Evolutionary conservation across 2,113 vertebrate genomes (phyloP), one percentile per base, ranked within the genome.

Genomic region (Panurus biarmicus): DNA sequence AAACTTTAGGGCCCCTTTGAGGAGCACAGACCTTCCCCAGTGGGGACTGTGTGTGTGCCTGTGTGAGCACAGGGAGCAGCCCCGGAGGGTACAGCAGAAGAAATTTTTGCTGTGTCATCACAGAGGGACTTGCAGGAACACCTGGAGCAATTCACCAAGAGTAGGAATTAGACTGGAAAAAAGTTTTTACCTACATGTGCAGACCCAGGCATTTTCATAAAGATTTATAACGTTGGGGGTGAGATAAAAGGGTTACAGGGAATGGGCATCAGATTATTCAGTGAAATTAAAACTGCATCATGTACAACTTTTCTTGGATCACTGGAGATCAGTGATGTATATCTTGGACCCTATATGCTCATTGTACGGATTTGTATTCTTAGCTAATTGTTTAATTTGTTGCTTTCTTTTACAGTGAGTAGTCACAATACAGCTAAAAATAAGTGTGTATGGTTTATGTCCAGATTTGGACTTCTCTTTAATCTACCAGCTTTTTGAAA

Each of bases 61-160:
- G 2, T 62, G 67, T 0, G 2, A 25, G 33, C 56, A 36, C 2
- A 1, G 47, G n/a, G 5, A 3, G 35, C 33, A 76, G 36, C 45
- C n/a, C 4, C 0, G 40, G 31, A 20, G 56, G 69, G 7, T 67
- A 36, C 66, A 74, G 47, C 54, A 58, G 33, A 6, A 80, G 33
- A 2, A 44, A 17, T 33, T 67, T 35, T 47, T 64, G n/a, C 31
- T 66, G 35, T 15, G 24, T 60, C 47, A n/a, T 31, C 64, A 57
- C 51, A 42, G 54, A 54, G 12, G 21, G 42, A 45, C n/a, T 76
- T 73, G 25, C 36, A 57, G 75, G 45, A 85, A 24, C 47, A n/a
- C 11, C 54, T 70, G 38, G 56, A 53, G 60, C 19, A 79, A n/a
- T 60, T 76, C 54, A 17, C 29, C 35, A 47, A 62, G 65, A 58